phyloP scores from a whole-genome alignment of 2,113 vertebrate genomes.

The Hypanus sabinus region DNA sequence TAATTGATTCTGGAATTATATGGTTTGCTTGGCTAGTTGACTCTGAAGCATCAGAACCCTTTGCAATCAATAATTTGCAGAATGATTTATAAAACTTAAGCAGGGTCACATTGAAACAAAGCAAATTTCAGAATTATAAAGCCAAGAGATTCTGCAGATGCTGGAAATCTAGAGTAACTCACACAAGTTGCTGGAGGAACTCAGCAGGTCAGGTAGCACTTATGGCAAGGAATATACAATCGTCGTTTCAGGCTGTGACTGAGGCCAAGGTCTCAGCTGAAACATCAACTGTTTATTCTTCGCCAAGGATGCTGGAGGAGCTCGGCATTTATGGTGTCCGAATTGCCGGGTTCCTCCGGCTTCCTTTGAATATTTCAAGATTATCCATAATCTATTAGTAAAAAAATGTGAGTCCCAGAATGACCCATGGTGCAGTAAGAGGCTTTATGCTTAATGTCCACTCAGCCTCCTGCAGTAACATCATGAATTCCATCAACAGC shows the following conservation, averaged over 20 bases:
- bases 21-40: neutral
- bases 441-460: neutral
- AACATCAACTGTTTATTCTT: too few relatives aligned
- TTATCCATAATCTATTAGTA: neutral
- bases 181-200: too few relatives aligned
- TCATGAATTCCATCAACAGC: neutral
- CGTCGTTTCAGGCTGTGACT: too few relatives aligned
- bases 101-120: neutral
- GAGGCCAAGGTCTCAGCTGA: too few relatives aligned
- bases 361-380: too few relatives aligned
- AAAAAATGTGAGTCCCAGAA: neutral
- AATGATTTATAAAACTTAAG: constrained; percentile 1
- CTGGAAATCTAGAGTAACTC: too few relatives aligned
- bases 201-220: too few relatives aligned
- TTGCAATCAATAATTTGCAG: neutral
- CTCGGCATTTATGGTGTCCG: too few relatives aligned
- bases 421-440: neutral
- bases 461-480: constrained; percentile 2
- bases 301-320: too few relatives aligned
- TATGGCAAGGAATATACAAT: too few relatives aligned
- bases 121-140: neutral
- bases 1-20: neutral
- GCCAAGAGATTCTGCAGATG: too few relatives aligned
- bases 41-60: neutral
- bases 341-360: too few relatives aligned